Conservation (phyloP, 2,113 vertebrate species). For the Sturnira hondurensis region DNA sequence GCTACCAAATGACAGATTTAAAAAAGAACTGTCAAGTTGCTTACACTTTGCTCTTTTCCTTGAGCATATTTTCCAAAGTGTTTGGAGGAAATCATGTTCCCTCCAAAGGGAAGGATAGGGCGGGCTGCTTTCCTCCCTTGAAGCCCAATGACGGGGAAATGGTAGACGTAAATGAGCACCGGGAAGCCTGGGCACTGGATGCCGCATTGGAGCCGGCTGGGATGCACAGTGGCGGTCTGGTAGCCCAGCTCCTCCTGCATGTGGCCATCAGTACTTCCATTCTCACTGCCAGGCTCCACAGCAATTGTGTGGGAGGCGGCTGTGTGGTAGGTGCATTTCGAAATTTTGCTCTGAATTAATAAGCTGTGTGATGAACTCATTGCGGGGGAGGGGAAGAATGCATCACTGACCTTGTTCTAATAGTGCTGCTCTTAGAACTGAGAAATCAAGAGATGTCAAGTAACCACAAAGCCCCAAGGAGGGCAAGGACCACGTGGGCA, state of each 20-base stretch:
- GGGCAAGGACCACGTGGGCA: background rate
- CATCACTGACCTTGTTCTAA: background rate
- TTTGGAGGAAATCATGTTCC: constrained; percentile 32
- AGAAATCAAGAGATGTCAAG: background rate
- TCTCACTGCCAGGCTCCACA: background rate
- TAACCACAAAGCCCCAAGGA: background rate
- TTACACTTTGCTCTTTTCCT: background rate
- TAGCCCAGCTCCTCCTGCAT: accelerated
- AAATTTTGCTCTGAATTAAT: background rate
- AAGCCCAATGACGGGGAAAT: accelerated
- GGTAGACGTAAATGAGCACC: background rate
- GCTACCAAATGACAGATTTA: background rate
- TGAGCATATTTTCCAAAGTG: background rate
- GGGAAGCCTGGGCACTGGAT: background rate
- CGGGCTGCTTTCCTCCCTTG: background rate
- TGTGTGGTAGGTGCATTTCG: background rate
- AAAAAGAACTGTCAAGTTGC: background rate
- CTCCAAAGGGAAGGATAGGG: background rate
- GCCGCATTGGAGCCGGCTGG: background rate
- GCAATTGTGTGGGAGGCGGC: background rate
- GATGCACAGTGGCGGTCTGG: accelerated
- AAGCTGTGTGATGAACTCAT: accelerated
- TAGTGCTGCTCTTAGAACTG: background rate
- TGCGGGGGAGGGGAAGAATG: background rate
- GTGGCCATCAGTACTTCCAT: accelerated